phyloP scores from a whole-genome alignment of 2,113 vertebrate species.

The Hyla sarda region DNA sequence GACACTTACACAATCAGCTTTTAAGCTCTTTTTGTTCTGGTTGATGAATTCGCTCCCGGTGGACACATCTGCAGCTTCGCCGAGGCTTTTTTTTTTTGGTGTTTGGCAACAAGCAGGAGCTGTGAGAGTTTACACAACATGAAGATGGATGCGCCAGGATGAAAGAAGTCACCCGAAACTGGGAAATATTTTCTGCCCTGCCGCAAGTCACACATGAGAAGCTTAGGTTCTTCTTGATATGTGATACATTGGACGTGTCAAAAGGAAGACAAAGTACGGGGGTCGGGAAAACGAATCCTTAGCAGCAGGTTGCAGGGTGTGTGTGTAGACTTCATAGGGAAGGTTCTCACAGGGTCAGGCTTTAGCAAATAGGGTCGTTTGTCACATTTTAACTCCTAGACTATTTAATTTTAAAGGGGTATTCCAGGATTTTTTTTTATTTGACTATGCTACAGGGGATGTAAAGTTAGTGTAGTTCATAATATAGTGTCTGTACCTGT shows the following conservation, averaged over 20 bases:
- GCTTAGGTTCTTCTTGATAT: slow-evolving; percentile 8
- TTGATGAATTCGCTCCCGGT: slow-evolving; percentile 1
- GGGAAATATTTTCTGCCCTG: background rate
- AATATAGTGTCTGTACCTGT: too few species aligned
- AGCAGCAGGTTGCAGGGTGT: background rate
- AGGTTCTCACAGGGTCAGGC: background rate
- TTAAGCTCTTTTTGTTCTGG: background rate
- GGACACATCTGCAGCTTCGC: background rate
- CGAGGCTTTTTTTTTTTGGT: slow-evolving; percentile 3
- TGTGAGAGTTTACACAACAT: slow-evolving; percentile 26
- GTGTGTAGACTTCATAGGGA: background rate
- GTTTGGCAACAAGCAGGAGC: slow-evolving; percentile 32
- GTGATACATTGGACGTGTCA: background rate
- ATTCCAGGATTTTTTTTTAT: too few species aligned
- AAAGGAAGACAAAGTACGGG: background rate
- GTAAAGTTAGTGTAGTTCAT: too few species aligned
- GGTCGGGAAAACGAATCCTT: background rate
- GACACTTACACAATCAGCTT: background rate
- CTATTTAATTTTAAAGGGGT: too few species aligned
- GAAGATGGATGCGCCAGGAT: slow-evolving; percentile 15
- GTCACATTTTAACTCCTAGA: too few species aligned
- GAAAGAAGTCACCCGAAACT: background rate
- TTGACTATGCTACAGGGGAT: too few species aligned
- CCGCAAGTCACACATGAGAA: slow-evolving; percentile 16
- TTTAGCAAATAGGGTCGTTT: background rate